Base-by-base conservation (phyloP, 2,113 vertebrate genomes). In the Heterochromis multidens region DNA sequence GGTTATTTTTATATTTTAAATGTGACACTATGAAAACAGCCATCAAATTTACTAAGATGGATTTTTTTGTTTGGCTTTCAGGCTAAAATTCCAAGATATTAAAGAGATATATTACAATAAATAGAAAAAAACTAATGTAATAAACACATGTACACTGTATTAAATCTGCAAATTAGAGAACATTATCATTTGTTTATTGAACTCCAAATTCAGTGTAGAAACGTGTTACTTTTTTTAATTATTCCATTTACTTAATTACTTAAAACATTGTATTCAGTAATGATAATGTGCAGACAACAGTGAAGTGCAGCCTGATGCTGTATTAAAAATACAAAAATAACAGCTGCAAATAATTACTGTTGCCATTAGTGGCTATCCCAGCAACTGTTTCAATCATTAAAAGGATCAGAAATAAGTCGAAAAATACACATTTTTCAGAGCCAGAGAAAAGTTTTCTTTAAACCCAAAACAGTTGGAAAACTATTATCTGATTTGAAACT, bases 401-500 rank as follows among this genome's bases (percentile, higher is more conserved):
- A 61, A 61, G 29, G 10, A 61, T 61, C 29, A 0, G 59, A 2
- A 61, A 33, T 61, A 31, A 31, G 5, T 4, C 3, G 5, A 31
- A 31, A 31, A 31, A 31, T 3, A 6, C 29, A 19, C n/a, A n/a
- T n/a, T 61, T 61, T 61, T 31, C 16, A 61, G 59, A 61, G 59
- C 0, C 59, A 33, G 29, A 21, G 27, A 61, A 61, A 0, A 0
- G 0, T 21, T 61, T 12, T 40, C 62, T 40, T 65, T 40, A 40
- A 37, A 37, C 21, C 0, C 0, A 65, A 63, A 65, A 40, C 0
- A 0, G 40, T 65, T 40, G 35, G 62, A 65, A 2, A 3, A 23
- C 35, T 40, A 0, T 40, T 40, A 23, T 23, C 62, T 40, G 62
- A 65, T 65, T 35, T 0, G 1, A 65, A 16, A 35, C 62, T 65